Evolutionary conservation across 2,888 invertebrate species (phyloP).

Genomic region (Fragum whitleyi): DNA sequence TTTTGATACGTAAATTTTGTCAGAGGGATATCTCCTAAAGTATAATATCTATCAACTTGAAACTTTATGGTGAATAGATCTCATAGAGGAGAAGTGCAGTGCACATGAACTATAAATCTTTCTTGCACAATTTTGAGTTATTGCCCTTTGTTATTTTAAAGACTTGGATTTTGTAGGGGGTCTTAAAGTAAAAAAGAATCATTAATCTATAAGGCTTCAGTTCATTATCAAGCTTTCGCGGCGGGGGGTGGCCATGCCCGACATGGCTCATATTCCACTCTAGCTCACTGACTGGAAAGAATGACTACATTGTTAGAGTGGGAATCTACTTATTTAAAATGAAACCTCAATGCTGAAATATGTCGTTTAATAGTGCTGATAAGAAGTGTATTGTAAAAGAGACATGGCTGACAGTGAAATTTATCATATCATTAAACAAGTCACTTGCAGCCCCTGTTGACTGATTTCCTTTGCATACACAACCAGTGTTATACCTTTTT

Average conservation of each 20-base stretch:
- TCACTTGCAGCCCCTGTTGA: conserved; percentile 59
- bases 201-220: too few relatives aligned
- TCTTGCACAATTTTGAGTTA: too few relatives aligned
- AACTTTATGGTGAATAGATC: too few relatives aligned
- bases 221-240: too few relatives aligned
- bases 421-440: conserved; percentile 54
- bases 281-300: conserved; percentile 60
- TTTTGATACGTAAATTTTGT: too few relatives aligned
- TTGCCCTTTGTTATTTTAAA: conserved; percentile 56
- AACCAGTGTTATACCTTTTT: conserved; percentile 57
- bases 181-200: too few relatives aligned
- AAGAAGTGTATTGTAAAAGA: conserved; percentile 57
- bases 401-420: conserved; percentile 38
- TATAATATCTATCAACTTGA: too few relatives aligned
- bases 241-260: too few relatives aligned
- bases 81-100: too few relatives aligned
- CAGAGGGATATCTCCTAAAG: too few relatives aligned
- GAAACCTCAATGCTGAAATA: conserved; percentile 64
- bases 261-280: conserved; percentile 56
- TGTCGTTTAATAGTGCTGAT: conserved; percentile 66
- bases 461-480: conserved; percentile 69
- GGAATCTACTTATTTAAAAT: conserved; percentile 40
- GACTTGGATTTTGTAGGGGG: conserved; percentile 1
- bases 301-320: conserved; percentile 62
- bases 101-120: too few relatives aligned